Percentiles rank a stretch among this genome's conserved stretches.
These are phyloP conservation scores for Enteromius mattozi DNA, from an alignment of 2,797 vertebrate species.

Conservation along the genomic window DNA sequence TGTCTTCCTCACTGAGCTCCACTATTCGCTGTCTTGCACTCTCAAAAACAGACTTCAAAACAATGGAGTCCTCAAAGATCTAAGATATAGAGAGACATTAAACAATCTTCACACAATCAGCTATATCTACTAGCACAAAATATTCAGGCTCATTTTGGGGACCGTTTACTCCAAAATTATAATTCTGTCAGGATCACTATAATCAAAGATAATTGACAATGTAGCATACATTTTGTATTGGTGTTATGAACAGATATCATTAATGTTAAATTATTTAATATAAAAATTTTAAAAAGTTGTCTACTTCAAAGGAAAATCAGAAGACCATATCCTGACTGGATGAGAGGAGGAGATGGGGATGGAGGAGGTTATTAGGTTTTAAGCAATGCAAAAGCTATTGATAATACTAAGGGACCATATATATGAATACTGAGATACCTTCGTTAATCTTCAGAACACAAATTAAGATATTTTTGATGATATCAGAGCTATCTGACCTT, in stretches of 20 bases:
- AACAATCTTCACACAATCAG: slow-evolving; percentile 21
- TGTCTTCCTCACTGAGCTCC: slow-evolving; percentile 81
- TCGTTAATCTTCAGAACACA: no score
- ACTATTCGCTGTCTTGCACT: slow-evolving; percentile 95
- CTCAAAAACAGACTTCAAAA: slow-evolving; percentile 97
- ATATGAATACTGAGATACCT: no score
- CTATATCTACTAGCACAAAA: neutral
- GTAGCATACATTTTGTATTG: neutral
- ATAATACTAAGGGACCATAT: no score
- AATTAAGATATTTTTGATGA: no score
- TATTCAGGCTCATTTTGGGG: neutral
- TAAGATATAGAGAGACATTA: slow-evolving; percentile 64
- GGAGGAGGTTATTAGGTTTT: neutral
- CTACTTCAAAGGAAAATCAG: neutral
- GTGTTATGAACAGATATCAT: neutral
- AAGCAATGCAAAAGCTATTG: no score
- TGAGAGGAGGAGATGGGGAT: neutral
- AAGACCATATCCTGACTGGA: neutral
- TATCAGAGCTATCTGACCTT: no score
- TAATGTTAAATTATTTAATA: neutral
- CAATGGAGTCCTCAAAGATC: slow-evolving; percentile 99
- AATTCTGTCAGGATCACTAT: neutral
- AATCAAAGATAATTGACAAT: neutral
- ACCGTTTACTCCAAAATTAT: neutral
- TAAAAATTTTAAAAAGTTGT: neutral